These are phyloP conservation scores for Lagria hirta DNA, from an alignment of 2,888 invertebrate genomes.

Conservation along the genomic window DNA sequence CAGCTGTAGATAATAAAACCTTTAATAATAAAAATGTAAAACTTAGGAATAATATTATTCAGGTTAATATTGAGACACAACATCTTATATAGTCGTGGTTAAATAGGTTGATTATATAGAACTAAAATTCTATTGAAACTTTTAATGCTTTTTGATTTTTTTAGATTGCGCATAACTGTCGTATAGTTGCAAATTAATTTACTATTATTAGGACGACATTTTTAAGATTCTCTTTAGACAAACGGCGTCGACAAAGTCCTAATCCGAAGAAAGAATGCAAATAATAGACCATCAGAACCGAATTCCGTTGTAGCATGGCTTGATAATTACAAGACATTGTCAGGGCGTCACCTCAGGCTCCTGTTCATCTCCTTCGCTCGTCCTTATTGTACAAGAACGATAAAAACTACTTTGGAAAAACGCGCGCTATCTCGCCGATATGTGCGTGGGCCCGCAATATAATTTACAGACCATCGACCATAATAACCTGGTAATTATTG, in stretches of 20 bases:
- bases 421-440: constrained; percentile 37
- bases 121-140: too few relatives aligned
- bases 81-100: too few relatives aligned
- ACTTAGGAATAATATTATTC: too few relatives aligned
- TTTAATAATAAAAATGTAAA: too few relatives aligned
- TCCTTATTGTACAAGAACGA: constrained; percentile 32
- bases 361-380: constrained; percentile 37
- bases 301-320: constrained; percentile 36
- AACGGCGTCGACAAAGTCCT: constrained; percentile 2
- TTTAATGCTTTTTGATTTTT: too few relatives aligned
- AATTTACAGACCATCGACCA: constrained; percentile 51
- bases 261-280: constrained; percentile 40
- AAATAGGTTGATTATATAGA: too few relatives aligned
- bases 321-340: constrained; percentile 47
- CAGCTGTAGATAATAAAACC: too few relatives aligned
- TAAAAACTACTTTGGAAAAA: constrained; percentile 38
- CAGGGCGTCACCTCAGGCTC: constrained; percentile 49
- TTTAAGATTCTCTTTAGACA: constrained; percentile 1
- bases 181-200: too few relatives aligned
- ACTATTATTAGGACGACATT: too few relatives aligned
- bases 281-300: constrained; percentile 38
- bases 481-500: constrained; percentile 52
- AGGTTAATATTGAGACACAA: too few relatives aligned
- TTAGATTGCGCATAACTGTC: too few relatives aligned
- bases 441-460: constrained; percentile 52